Evolutionary conservation across 2,113 vertebrate species (phyloP), one percentile per base, ranked within the genome.

Genomic region (Rhinogobius similis): DNA sequence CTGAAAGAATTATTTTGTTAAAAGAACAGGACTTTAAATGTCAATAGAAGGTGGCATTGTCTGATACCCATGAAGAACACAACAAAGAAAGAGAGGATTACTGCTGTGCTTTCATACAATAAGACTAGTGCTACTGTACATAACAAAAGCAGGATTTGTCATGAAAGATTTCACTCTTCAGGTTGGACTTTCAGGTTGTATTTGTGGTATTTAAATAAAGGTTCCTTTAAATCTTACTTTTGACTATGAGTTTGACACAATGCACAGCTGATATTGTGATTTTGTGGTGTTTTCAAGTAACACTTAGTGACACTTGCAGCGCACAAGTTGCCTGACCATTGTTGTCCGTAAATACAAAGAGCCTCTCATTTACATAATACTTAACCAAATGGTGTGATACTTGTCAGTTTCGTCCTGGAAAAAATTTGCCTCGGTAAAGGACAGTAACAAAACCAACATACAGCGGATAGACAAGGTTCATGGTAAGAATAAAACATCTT

Each of bases 331-430:
- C 78, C 69, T 69, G 65, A 64, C 43, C 75, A 75, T 81, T 83
- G 83, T 87, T 79, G 83, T 70, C 77, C 36, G 16, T 29, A 53
- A 66, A 86, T 62, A 86, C 73, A 89, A 87, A 81, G 66, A 61
- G 50, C 68, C 77, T 29, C 73, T 85, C 48, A 73, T 81, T 80
- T 59, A 62, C 56, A 72, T n/a, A 61, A 29, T 36, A 36, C 58
- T 38, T 61, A n/a, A 61, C 32, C 14, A 61, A 61, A 32, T 36
- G 20, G 29, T 10, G 18, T 61, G 83, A 72, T 26, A 38, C 72
- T 23, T 24, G 65, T 77, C 75, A 64, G 39, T 75, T 81, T 62
- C 53, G 41, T 62, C 4, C 43, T 67, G 73, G 63, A 62, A 52
- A 24, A 56, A 66, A 20, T 43, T 72, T 1, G 32, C 32, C 21